Percentiles rank a stretch among this genome's conserved stretches.
These are phyloP conservation scores for Drosophila quinaria DNA, from an alignment of 2,888 invertebrate genomes.

Conservation along the genomic window DNA sequence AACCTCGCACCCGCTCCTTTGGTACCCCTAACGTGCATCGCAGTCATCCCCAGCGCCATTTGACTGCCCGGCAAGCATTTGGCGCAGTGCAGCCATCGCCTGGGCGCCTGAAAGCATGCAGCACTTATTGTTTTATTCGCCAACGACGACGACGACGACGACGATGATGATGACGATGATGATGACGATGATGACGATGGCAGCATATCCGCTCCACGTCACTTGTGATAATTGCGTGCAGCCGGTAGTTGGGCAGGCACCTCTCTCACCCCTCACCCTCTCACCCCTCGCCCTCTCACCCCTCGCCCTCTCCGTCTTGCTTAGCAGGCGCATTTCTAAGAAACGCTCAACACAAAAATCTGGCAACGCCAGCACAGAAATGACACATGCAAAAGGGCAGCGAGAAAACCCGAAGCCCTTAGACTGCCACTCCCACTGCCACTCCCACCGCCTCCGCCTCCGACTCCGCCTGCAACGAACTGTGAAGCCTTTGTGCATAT, in stretches of 20 bases:
- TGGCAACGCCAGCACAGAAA: conserved; percentile 55
- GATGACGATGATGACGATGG: conserved; percentile 48
- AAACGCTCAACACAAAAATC: conserved; percentile 64
- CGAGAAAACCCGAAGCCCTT: conserved; percentile 45
- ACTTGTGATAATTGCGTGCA: conserved; percentile 81
- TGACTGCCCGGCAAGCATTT: conserved; percentile 66
- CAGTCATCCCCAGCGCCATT: conserved; percentile 44
- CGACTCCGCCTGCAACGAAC: conserved; percentile 53
- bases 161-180: conserved; percentile 33
- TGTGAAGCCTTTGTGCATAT: conserved; percentile 80
- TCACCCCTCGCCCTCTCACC: conserved; percentile 1
- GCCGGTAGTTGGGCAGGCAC: conserved; percentile 51
- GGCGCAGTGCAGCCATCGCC: conserved; percentile 65
- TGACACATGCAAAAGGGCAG: conserved; percentile 57
- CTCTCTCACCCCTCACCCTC: neutral
- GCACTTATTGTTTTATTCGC: conserved; percentile 79
- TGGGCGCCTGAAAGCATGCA: conserved; percentile 76
- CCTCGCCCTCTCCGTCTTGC: neutral
- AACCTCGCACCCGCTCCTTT: neutral
- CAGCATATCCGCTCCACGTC: conserved; percentile 81
- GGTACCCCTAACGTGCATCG: conserved; percentile 6
- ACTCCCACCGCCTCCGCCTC: neutral
- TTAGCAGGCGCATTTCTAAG: conserved; percentile 57
- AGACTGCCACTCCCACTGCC: conserved; percentile 31
- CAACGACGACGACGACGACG: conserved; percentile 39